phyloP scores from a whole-genome alignment of 2,888 invertebrate species.

The Drosophila limbata region DNA sequence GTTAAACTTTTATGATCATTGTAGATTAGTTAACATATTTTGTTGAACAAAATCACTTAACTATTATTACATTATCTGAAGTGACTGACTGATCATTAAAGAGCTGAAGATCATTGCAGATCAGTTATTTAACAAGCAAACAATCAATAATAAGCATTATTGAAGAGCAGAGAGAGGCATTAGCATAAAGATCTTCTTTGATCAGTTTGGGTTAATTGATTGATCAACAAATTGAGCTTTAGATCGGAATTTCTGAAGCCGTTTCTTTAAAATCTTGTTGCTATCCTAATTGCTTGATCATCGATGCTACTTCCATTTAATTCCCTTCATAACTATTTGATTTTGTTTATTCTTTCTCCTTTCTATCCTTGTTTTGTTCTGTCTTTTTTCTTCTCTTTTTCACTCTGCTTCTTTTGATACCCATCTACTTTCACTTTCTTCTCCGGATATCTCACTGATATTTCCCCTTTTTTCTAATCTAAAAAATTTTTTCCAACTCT shows the following conservation, averaged over 20 bases:
- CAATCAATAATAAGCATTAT: background rate
- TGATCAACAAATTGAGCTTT: background rate
- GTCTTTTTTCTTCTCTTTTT: no score
- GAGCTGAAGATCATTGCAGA: background rate
- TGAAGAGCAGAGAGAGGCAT: background rate
- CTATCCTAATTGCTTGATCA: background rate
- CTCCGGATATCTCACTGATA: no score
- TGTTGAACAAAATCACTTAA: background rate
- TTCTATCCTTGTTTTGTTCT: background rate
- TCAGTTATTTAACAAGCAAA: background rate
- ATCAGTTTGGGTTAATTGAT: constrained; percentile 5
- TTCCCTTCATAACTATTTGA: background rate
- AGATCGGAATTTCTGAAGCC: background rate
- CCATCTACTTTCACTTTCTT: no score
- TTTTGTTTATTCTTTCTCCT: background rate
- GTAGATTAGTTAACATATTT: background rate
- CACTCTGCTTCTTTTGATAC: no score
- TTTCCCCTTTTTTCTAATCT: no score
- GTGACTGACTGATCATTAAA: background rate
- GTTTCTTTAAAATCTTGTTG: background rate
- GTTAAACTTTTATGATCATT: background rate
- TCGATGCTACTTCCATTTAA: background rate
- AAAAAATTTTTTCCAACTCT: no score
- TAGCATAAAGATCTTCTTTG: background rate
- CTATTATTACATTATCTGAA: background rate